Conservation (phyloP, 2,888 invertebrate species). For the Caenorhabditis macrosperma region DNA sequence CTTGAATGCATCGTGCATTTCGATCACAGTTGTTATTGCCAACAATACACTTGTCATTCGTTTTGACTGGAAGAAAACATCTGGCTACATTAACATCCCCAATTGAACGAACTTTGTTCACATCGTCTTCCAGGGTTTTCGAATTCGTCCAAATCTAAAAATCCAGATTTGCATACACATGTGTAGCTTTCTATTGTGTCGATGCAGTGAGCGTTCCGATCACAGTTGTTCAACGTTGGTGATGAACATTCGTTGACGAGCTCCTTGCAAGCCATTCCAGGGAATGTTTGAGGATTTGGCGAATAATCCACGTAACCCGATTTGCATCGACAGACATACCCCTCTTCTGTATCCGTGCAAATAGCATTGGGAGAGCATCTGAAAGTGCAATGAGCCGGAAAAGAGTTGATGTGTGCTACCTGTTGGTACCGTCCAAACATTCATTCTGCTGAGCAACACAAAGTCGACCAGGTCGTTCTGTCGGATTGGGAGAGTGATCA, state of each 20-base stretch:
- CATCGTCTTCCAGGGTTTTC: conserved; percentile 79
- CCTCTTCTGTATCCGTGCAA: conserved; percentile 78
- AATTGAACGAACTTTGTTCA: conserved; percentile 58
- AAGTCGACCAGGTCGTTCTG: conserved; percentile 74
- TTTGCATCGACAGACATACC: conserved; percentile 79
- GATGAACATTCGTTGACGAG: conserved; percentile 77
- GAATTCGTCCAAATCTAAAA: conserved; percentile 78
- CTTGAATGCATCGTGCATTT: conserved; percentile 77
- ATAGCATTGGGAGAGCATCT: conserved; percentile 78
- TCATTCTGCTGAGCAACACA: conserved; percentile 79
- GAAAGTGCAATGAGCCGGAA: conserved; percentile 3
- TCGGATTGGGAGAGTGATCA: conserved; percentile 75
- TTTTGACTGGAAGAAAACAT: conserved; percentile 69
- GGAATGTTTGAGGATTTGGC: conserved; percentile 77
- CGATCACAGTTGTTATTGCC: conserved; percentile 80
- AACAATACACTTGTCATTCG: conserved; percentile 74
- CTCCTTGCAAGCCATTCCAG: conserved; percentile 76
- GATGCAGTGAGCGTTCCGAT: conserved; percentile 78
- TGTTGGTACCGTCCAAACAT: conserved; percentile 73
- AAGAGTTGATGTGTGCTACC: conserved; percentile 41
- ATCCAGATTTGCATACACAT: conserved; percentile 77
- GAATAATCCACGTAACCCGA: conserved; percentile 80
- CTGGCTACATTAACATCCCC: not conserved
- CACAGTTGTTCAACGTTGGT: conserved; percentile 73
- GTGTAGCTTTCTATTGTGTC: conserved; percentile 78